Percentiles rank a stretch among this genome's conserved stretches.
Conservation (phyloP, 2,113 vertebrate genomes). For the Notechis scutatus region DNA sequence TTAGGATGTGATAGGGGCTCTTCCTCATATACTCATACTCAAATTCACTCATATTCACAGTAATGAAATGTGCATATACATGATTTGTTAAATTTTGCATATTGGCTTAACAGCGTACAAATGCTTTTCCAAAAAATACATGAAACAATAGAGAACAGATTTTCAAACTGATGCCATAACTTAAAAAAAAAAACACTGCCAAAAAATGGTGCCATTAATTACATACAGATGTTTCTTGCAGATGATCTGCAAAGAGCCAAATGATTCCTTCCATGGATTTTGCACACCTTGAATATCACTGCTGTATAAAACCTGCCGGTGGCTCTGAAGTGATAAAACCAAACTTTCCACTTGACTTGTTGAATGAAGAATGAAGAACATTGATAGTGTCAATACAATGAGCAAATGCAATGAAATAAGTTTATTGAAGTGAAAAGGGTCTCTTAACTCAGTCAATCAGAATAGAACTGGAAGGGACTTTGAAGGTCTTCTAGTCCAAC, state of each 20-base stretch:
- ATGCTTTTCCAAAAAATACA: background rate
- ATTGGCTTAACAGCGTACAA: background rate
- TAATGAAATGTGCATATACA: conserved; percentile 25
- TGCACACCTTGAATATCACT: background rate
- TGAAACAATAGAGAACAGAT: background rate
- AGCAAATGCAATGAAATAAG: background rate
- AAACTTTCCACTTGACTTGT: background rate
- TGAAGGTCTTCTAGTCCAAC: too few species aligned
- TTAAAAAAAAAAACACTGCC: background rate
- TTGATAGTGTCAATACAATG: background rate
- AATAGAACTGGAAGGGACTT: too few species aligned
- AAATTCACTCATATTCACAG: too few species aligned
- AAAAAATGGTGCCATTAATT: background rate
- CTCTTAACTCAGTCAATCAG: background rate
- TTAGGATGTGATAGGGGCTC: conserved; percentile 17
- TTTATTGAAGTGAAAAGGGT: background rate
- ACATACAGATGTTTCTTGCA: background rate
- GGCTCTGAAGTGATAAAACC: background rate
- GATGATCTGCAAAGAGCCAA: background rate
- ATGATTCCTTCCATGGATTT: background rate
- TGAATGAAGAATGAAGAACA: background rate
- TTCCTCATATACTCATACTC: conserved; percentile 29
- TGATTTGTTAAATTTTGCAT: background rate
- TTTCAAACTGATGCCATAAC: background rate
- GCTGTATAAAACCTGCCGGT: background rate